Evolutionary conservation across 2,113 vertebrate species (phyloP).

Genomic region (Psophia crepitans): DNA sequence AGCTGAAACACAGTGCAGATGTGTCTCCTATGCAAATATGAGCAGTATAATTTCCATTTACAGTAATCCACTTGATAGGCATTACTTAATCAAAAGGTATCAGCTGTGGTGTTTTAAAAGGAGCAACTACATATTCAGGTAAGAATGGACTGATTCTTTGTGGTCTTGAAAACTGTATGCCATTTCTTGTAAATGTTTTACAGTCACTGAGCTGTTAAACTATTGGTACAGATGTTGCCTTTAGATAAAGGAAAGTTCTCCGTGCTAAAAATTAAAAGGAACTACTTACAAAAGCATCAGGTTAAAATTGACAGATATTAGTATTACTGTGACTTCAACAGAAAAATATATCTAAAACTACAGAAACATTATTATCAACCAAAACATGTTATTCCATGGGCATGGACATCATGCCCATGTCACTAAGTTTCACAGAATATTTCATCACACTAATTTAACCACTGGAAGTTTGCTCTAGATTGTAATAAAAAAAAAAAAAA

Average conservation of each 20-base stretch:
- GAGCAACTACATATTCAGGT: neutral
- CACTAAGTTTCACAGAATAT: neutral
- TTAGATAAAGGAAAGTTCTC: neutral
- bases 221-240: neutral
- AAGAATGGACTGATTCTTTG: neutral
- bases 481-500: neutral
- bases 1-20: neutral
- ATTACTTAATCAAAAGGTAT: neutral
- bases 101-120: neutral
- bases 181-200: neutral
- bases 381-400: neutral
- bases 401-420: neutral
- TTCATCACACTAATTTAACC: neutral
- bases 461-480: neutral
- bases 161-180: neutral
- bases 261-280: neutral
- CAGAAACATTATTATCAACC: neutral
- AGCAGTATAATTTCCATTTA: neutral
- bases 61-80: neutral
- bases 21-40: neutral
- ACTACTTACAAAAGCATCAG: neutral
- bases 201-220: neutral
- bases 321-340: neutral
- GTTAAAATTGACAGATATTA: neutral
- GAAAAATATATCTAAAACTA: neutral